Evolutionary conservation across 2,797 vertebrate genomes (phyloP).

Genomic region (Morelia viridis): DNA sequence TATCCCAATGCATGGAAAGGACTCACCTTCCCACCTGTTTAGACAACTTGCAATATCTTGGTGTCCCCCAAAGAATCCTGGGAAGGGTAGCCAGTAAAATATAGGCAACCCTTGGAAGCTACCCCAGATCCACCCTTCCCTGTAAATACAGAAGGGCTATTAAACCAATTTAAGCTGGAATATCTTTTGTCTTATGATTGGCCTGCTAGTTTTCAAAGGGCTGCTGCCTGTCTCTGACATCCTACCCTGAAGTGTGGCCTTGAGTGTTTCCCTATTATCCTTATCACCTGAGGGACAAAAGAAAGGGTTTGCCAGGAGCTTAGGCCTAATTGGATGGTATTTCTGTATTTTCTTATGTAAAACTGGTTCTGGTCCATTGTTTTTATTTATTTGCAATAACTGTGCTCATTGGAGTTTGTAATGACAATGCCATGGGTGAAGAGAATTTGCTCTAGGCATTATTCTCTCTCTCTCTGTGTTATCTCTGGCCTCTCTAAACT

Average conservation of each 20-base stretch:
- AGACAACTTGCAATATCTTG: neutral
- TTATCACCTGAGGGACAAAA: constrained; percentile 73
- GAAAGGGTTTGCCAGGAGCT: constrained; percentile 74
- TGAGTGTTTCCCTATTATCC: constrained; percentile 72
- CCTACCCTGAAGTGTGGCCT: constrained; percentile 56
- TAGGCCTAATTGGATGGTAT: constrained; percentile 73
- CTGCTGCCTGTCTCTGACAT: constrained; percentile 25
- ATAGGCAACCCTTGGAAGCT: too few relatives aligned
- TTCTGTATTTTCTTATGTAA: constrained; percentile 79
- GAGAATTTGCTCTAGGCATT: constrained; percentile 80
- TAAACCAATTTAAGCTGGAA: neutral
- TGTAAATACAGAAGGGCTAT: neutral
- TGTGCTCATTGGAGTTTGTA: constrained; percentile 81
- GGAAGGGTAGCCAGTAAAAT: neutral
- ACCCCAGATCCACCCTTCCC: neutral
- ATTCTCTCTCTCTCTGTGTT: constrained; percentile 64
- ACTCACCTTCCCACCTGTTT: too few relatives aligned
- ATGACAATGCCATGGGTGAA: constrained; percentile 80
- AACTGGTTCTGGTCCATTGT: constrained; percentile 81
- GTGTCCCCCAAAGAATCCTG: neutral
- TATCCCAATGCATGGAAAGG: neutral
- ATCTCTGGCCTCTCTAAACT: constrained; percentile 71
- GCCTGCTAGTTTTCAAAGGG: constrained; percentile 48
- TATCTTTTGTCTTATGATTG: neutral
- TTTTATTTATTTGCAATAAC: constrained; percentile 84